Evolutionary conservation across 92 coral and sea anemone species (phyloP).

Genomic region (Paragorgia papillata): DNA sequence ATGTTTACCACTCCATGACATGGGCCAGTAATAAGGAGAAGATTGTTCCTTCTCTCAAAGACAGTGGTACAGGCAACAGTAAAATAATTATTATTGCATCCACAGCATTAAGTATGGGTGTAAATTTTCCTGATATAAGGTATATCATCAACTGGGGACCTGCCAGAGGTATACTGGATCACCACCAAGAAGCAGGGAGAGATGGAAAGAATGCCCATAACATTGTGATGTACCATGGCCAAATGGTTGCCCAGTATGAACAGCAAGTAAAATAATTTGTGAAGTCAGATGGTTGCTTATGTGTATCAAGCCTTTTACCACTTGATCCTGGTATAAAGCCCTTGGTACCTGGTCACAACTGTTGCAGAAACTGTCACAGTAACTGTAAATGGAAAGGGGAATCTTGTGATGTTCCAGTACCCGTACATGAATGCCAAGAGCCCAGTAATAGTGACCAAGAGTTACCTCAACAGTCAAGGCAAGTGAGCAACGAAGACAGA

Average conservation of each 20-base stretch:
- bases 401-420: conserved; percentile 30
- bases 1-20: conserved; percentile 31
- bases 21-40: background rate
- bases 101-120: conserved; percentile 55
- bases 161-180: conserved; percentile 44
- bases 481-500: no score
- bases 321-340: conserved; percentile 37
- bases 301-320: conserved; percentile 37
- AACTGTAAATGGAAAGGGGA: no score
- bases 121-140: conserved; percentile 40
- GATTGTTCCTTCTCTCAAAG: background rate
- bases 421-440: conserved; percentile 12
- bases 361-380: conserved; percentile 62
- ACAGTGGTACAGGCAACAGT: conserved; percentile 7
- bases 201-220: conserved; percentile 51
- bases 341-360: conserved; percentile 41
- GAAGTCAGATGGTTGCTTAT: conserved; percentile 32
- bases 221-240: conserved; percentile 50
- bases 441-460: conserved; percentile 15
- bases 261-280: conserved; percentile 52
- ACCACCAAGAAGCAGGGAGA: conserved; percentile 59
- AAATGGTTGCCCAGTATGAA: conserved; percentile 46
- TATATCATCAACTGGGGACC: conserved; percentile 56
- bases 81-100: conserved; percentile 33
- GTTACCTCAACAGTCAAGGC: no score